These are phyloP conservation scores for Caenorhabditis sp. DNA, from an alignment of 2,888 invertebrate species.

Conservation along the genomic window DNA sequence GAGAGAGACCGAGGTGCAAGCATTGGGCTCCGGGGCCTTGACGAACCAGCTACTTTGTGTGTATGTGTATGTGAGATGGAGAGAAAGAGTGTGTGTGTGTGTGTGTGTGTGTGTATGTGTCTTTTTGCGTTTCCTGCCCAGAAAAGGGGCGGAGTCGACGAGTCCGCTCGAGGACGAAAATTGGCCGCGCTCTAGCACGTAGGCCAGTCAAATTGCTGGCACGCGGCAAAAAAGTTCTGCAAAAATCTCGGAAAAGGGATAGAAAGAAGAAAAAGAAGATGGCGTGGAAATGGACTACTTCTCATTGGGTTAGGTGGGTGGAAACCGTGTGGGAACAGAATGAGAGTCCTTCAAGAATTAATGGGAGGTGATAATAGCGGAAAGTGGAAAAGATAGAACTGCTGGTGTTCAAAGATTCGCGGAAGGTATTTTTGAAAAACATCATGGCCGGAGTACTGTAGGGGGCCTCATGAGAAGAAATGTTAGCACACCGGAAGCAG, in stretches of 20 bases:
- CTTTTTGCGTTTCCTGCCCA: slow-evolving; percentile 55
- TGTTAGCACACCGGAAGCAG: too few relatives aligned
- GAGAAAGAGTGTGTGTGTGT: slow-evolving; percentile 24
- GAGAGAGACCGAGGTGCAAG: slow-evolving; percentile 31
- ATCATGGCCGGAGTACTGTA: too few relatives aligned
- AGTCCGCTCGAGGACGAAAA: slow-evolving; percentile 45
- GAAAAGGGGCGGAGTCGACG: slow-evolving; percentile 56
- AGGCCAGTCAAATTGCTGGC: slow-evolving; percentile 42
- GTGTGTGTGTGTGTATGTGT: slow-evolving; percentile 44
- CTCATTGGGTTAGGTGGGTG: too few relatives aligned
- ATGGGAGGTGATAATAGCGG: slow-evolving; percentile 8
- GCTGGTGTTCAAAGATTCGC: slow-evolving; percentile 31
- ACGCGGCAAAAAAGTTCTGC: slow-evolving; percentile 42
- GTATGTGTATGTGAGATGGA: slow-evolving; percentile 42
- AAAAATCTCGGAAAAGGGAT: too few relatives aligned
- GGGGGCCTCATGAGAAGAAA: too few relatives aligned
- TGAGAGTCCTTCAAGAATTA: too few relatives aligned
- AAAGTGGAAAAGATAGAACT: slow-evolving; percentile 2
- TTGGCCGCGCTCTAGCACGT: slow-evolving; percentile 47
- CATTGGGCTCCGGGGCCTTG: slow-evolving; percentile 36
- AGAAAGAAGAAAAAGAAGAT: too few relatives aligned
- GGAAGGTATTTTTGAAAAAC: too few relatives aligned
- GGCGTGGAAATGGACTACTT: slow-evolving; percentile 13
- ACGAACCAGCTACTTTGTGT: slow-evolving; percentile 56
- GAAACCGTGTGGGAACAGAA: too few relatives aligned